Conservation (phyloP, 2,113 vertebrate genomes). For the Lepidothrix coronata region DNA sequence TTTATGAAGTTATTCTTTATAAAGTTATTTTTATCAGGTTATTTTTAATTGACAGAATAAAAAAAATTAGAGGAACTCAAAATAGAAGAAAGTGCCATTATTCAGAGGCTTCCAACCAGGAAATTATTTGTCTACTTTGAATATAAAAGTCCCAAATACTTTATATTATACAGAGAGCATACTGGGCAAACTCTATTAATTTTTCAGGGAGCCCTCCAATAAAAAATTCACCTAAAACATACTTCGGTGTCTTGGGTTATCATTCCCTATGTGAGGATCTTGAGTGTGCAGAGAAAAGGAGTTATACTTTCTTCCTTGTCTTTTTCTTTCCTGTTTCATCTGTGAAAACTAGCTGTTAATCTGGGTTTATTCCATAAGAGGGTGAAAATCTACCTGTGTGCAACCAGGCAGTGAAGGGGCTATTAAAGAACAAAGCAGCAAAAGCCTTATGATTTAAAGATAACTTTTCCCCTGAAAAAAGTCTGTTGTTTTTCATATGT, state of each 20-base stretch:
- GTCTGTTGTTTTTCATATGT: rapidly evolving
- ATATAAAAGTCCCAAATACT: neutral
- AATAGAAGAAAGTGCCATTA: neutral
- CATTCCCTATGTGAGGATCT: neutral
- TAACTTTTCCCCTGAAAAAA: neutral
- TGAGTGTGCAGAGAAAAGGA: neutral
- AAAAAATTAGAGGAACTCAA: neutral
- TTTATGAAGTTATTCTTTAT: constrained; percentile 11
- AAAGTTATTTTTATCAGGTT: constrained; percentile 35
- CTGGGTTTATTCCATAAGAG: neutral
- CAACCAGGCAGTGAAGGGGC: neutral
- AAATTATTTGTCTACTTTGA: constrained; percentile 38
- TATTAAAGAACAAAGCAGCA: neutral
- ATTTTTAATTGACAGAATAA: constrained; percentile 15
- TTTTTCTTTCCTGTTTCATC: neutral
- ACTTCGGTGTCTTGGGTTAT: neutral
- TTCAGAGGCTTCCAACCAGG: constrained; percentile 45
- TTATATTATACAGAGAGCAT: neutral
- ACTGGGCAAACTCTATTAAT: neutral
- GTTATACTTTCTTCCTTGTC: neutral
- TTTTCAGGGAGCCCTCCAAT: neutral
- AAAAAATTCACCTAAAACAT: neutral
- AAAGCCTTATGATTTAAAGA: neutral
- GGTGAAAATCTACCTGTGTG: neutral
- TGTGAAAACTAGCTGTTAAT: neutral